Base-by-base conservation (phyloP, 1,140 invertebrate genomes). In the Heliconius himera region DNA sequence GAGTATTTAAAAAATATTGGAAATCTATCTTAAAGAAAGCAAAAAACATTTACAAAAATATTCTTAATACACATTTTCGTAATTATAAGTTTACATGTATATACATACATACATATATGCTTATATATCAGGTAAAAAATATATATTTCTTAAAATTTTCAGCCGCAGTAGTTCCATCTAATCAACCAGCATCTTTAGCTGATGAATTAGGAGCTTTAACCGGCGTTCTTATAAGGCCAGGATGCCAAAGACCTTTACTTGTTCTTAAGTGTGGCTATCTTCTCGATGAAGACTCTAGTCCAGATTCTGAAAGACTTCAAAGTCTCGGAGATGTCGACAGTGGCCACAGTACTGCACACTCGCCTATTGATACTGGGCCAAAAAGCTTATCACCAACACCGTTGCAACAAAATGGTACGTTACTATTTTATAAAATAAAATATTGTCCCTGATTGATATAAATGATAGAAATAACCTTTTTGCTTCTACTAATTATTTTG, bases 331-430 rank as follows among this genome's bases (percentile, higher is more conserved):
- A 97, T 91, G 96, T 97, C 18, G 98, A 98, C 87, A 98, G 98
- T 82, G 98, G 98, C 8, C 97, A 98, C 92, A 98, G 97, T 73
- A 98, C 98, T 1, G 97, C 97, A 36, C 98, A 98, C 91, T 98
- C 98, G 0, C 98, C 98, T 0, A 96, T 96, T 13, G 98, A 98
- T 87, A 96, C 96, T 46, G 96, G 96, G 3, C 96, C 96, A 22
- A 98, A 98, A 94, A 98, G 97, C 82, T 96, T 97, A 89, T 98
- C 98, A 11, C 98, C 97, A 1, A 92, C 95, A 13, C 93, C 95
- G 66, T 90, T 95, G 74, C 93, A 87, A 84, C 95, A 87, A 89
- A 95, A 87, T 90, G 92, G 93, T 93, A 82, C 79, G 81, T 66
- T 29, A 3, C 26, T 66, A 16, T 29, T 66, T 66, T 26, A 26